Conservation (phyloP, 2,888 invertebrate species). For the Gymnosoma rotundatum region DNA sequence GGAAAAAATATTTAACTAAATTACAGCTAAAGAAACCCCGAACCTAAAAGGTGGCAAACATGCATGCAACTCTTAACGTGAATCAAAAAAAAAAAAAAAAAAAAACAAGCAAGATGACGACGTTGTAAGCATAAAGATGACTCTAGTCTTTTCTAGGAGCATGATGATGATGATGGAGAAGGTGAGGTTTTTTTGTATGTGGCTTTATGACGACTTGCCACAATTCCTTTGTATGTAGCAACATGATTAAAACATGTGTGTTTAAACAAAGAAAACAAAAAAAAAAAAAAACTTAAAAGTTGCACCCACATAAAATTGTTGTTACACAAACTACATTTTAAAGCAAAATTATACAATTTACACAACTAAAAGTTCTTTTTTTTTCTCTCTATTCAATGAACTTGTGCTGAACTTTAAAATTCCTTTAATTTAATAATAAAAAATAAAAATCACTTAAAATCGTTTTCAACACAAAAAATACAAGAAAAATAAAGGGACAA, state of each 20-base stretch:
- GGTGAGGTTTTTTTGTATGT: slow-evolving; percentile 21
- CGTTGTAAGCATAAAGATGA: not conserved
- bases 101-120: slow-evolving; percentile 1
- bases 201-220: slow-evolving; percentile 33
- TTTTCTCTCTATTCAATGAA: slow-evolving; percentile 6
- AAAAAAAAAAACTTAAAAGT: slow-evolving; percentile 17
- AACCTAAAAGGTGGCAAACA: slow-evolving; percentile 31
- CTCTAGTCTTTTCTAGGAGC: slow-evolving; percentile 5
- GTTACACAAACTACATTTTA: slow-evolving; percentile 20
- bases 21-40: slow-evolving; percentile 11
- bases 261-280: slow-evolving; percentile 11
- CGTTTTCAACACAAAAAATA: not conserved
- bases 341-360: slow-evolving; percentile 26
- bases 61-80: slow-evolving; percentile 9
- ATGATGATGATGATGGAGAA: slow-evolving; percentile 1
- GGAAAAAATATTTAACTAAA: slow-evolving; percentile 18
- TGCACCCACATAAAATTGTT: slow-evolving; percentile 51
- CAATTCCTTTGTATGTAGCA: slow-evolving; percentile 33
- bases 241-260: slow-evolving; percentile 63
- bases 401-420: slow-evolving; percentile 30
- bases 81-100: no score
- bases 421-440: slow-evolving; percentile 7
- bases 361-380: slow-evolving; percentile 16
- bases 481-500: slow-evolving; percentile 17
- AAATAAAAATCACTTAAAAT: slow-evolving; percentile 27